These are phyloP conservation scores for Mamestra brassicae DNA, from an alignment of 2,888 invertebrate species.

Conservation along the genomic window DNA sequence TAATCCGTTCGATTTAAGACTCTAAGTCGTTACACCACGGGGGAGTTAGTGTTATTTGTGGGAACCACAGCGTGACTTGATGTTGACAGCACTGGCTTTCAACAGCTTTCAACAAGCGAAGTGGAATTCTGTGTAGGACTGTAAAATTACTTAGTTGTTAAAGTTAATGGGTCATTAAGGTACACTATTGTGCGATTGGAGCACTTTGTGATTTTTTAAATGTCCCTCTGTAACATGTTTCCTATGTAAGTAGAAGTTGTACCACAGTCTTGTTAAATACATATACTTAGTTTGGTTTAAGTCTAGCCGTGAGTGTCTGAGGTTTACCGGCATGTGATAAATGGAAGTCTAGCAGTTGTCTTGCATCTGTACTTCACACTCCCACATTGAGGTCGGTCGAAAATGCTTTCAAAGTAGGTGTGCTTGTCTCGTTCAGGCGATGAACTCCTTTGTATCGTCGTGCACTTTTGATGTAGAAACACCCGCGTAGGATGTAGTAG, in stretches of 20 bases:
- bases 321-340: slow-evolving; percentile 16
- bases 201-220: background rate
- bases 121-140: slow-evolving; percentile 12
- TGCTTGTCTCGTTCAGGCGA: background rate
- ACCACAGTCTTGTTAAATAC: background rate
- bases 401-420: slow-evolving; percentile 22
- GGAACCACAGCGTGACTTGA: slow-evolving; percentile 20
- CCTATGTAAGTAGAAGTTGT: background rate
- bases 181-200: background rate
- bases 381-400: background rate
- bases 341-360: slow-evolving; percentile 38
- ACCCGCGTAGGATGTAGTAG: background rate
- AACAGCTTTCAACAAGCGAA: slow-evolving; percentile 22
- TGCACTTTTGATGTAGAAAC: slow-evolving; percentile 6
- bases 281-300: slow-evolving; percentile 3
- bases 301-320: background rate
- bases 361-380: slow-evolving; percentile 19
- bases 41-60: slow-evolving; percentile 16
- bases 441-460: slow-evolving; percentile 3
- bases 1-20: slow-evolving; percentile 53
- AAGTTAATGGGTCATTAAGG: background rate
- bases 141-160: background rate
- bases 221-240: background rate
- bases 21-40: slow-evolving; percentile 38
- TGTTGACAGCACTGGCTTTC: slow-evolving; percentile 17